These are phyloP conservation scores for Cricetomys ansorgei DNA, from an alignment of 2,113 vertebrate species.

Conservation along the genomic window DNA sequence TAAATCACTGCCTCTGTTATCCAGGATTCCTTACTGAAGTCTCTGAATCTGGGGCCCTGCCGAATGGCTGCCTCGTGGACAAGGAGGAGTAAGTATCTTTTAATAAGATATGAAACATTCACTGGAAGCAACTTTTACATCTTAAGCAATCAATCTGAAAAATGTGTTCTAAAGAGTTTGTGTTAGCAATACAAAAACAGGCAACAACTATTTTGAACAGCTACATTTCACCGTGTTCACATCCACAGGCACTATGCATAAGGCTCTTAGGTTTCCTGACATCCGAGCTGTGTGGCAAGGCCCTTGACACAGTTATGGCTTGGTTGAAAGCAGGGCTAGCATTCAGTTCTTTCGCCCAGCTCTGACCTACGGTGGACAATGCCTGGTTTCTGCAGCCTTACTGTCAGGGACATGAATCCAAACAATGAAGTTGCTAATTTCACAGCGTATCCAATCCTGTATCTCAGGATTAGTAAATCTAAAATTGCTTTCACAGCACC, in stretches of 20 bases:
- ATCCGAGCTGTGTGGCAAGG: background rate
- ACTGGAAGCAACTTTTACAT: slow-evolving; percentile 33
- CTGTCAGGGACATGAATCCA: slow-evolving; percentile 2
- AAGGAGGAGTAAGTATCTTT: slow-evolving; percentile 17
- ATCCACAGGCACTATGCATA: background rate
- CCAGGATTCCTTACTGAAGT: background rate
- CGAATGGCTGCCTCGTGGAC: background rate
- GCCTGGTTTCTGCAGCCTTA: background rate
- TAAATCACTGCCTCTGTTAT: background rate
- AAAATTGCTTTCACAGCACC: slow-evolving; percentile 8
- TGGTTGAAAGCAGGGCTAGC: background rate
- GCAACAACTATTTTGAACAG: slow-evolving; percentile 14
- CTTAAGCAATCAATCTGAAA: slow-evolving; percentile 46
- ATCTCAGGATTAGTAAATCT: background rate
- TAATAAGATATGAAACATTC: background rate
- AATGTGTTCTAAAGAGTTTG: slow-evolving; percentile 31
- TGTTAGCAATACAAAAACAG: slow-evolving; percentile 34
- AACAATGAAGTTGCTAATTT: slow-evolving; percentile 49
- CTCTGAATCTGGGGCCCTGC: background rate
- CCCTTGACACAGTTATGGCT: background rate
- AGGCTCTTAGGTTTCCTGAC: background rate
- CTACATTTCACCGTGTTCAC: background rate
- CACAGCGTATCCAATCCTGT: slow-evolving; percentile 21
- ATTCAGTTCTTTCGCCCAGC: background rate
- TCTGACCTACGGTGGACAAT: background rate